phyloP scores from a whole-genome alignment of 2,888 invertebrate species.

The Julus scanicus region DNA sequence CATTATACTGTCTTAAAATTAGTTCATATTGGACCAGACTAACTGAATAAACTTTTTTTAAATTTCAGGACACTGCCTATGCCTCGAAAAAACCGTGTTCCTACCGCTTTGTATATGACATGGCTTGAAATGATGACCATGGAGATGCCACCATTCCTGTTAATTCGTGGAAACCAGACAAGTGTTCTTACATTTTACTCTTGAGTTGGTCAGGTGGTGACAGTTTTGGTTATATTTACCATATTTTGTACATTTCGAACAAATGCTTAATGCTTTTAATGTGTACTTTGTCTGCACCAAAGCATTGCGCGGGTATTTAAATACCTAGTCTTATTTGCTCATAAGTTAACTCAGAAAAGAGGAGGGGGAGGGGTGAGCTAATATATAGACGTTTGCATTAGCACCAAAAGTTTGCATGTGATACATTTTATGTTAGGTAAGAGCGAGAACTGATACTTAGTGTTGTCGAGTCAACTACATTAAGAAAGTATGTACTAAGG shows the following conservation, averaged over 20 bases:
- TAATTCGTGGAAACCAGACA: constrained; percentile 55
- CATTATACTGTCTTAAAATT: too few species aligned
- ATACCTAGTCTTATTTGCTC: constrained; percentile 6
- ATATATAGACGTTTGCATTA: neutral
- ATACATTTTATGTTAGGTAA: neutral
- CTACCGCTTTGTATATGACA: constrained; percentile 56
- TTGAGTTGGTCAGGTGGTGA: constrained; percentile 24
- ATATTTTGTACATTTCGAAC: neutral
- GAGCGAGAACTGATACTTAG: neutral
- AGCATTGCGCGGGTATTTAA: neutral
- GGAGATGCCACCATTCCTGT: constrained; percentile 56
- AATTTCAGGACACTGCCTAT: constrained; percentile 56
- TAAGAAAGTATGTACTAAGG: neutral
- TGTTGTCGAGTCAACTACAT: neutral
- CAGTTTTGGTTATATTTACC: neutral
- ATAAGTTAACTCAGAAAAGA: neutral
- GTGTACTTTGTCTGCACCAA: neutral
- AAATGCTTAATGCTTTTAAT: neutral
- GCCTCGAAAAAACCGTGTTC: constrained; percentile 54
- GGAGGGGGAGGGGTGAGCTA: neutral
- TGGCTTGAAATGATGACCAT: constrained; percentile 54
- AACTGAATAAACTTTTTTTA: neutral
- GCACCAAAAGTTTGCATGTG: neutral
- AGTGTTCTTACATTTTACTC: constrained; percentile 57
- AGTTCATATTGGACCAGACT: too few species aligned